Percentiles rank a stretch among this genome's conserved stretches.
Evolutionary conservation across 2,888 invertebrate genomes (phyloP).

Genomic region (Hydrotaea cyrtoneurina): DNA sequence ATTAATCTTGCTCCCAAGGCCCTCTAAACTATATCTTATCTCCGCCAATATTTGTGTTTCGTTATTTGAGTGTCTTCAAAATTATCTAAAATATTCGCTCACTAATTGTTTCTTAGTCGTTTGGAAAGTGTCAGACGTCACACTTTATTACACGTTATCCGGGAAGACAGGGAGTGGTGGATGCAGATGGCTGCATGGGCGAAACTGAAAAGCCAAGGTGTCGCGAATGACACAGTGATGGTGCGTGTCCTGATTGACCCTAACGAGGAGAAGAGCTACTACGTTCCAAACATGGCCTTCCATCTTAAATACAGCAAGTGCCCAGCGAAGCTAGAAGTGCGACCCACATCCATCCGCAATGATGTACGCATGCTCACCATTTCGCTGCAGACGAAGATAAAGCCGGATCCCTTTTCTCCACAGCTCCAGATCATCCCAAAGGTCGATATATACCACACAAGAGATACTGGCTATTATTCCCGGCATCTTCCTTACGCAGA

Average conservation of each 20-base stretch:
- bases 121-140: background rate
- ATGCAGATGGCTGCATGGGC: background rate
- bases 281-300: background rate
- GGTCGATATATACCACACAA: too few species aligned
- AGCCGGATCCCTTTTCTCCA: too few species aligned
- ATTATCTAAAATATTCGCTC: background rate
- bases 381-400: too few species aligned
- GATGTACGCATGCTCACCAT: too few species aligned
- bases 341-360: too few species aligned
- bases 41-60: too few species aligned
- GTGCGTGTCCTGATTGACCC: background rate
- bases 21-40: background rate
- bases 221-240: background rate
- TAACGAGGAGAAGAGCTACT: background rate
- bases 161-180: too few species aligned
- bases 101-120: background rate
- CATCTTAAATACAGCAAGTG: too few species aligned
- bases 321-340: too few species aligned
- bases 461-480: too few species aligned
- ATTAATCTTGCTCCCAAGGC: background rate
- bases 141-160: background rate
- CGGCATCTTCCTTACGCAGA: too few species aligned
- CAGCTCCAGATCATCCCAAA: too few species aligned
- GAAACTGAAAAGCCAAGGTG: background rate
- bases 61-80: background rate